Percentiles rank a stretch among this genome's conserved stretches.
phyloP scores from a whole-genome alignment of 2,113 vertebrate species.

The Archilochus colubris region DNA sequence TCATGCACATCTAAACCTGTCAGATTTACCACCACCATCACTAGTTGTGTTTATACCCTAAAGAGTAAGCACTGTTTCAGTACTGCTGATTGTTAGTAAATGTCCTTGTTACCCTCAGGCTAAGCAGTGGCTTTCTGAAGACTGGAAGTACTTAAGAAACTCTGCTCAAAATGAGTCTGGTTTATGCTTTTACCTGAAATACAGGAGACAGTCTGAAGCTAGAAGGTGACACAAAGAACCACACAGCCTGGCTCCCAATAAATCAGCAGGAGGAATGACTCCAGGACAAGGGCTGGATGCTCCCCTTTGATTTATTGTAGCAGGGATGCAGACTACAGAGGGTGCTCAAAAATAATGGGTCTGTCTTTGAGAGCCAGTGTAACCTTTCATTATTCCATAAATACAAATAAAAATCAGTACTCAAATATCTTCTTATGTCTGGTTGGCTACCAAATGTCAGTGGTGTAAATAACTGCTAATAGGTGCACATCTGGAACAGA shows the following conservation, averaged over 20 bases:
- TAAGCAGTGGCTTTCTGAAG: neutral
- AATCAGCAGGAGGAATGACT: neutral
- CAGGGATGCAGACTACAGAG: neutral
- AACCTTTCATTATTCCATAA: neutral
- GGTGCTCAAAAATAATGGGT: neutral
- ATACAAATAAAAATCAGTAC: neutral
- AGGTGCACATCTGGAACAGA: neutral
- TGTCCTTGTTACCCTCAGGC: neutral
- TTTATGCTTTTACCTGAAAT: neutral
- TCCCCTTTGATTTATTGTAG: neutral
- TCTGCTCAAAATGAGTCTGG: neutral
- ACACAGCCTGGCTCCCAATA: neutral
- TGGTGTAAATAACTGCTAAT: neutral
- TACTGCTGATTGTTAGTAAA: neutral
- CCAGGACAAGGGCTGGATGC: slow-evolving; percentile 15
- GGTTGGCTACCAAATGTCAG: neutral
- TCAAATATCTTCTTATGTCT: neutral
- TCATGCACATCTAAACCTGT: neutral
- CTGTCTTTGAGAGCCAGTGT: slow-evolving; percentile 2
- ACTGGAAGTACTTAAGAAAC: neutral
- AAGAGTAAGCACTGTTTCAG: neutral
- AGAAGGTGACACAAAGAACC: neutral
- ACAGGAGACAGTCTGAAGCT: neutral
- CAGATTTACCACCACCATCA: neutral
- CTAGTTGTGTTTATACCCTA: neutral